Evolutionary conservation across 2,797 vertebrate genomes (phyloP).

Genomic region (Acrossocheilus wenchowensis): DNA sequence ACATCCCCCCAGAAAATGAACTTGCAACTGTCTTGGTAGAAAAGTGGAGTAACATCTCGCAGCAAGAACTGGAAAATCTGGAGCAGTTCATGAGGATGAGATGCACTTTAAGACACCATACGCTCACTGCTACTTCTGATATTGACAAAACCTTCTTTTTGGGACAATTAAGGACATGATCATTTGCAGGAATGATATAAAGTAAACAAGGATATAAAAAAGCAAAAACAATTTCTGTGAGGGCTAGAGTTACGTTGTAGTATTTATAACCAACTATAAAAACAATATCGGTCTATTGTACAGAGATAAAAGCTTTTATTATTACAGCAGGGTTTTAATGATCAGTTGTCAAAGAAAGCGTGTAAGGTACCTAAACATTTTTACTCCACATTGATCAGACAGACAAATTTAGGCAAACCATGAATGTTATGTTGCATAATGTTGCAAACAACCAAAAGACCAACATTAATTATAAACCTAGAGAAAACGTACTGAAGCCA

Average conservation of each 20-base stretch:
- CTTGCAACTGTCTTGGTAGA: not conserved
- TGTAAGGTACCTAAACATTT: not conserved
- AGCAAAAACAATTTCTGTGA: not conserved
- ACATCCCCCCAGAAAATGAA: not conserved
- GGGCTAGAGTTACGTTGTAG: not conserved
- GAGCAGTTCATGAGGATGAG: not conserved
- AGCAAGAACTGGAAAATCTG: not conserved
- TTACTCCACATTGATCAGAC: not conserved
- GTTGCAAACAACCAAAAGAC: slow-evolving; percentile 9
- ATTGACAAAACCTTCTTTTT: not conserved
- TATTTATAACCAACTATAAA: not conserved
- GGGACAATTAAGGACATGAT: not conserved
- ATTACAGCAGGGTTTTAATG: not conserved
- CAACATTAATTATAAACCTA: not conserved
- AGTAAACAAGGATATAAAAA: not conserved
- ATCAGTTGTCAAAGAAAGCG: not conserved
- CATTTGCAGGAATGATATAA: not conserved
- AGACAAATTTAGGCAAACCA: not conserved
- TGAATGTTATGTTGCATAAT: not conserved
- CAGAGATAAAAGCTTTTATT: not conserved
- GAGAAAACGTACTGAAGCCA: not conserved
- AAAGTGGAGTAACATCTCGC: not conserved
- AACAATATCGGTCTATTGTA: not conserved
- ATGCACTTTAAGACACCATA: not conserved
- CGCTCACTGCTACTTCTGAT: not conserved